Evolutionary conservation across 2,113 vertebrate genomes (phyloP).

Genomic region (Tychaedon coryphoeus): DNA sequence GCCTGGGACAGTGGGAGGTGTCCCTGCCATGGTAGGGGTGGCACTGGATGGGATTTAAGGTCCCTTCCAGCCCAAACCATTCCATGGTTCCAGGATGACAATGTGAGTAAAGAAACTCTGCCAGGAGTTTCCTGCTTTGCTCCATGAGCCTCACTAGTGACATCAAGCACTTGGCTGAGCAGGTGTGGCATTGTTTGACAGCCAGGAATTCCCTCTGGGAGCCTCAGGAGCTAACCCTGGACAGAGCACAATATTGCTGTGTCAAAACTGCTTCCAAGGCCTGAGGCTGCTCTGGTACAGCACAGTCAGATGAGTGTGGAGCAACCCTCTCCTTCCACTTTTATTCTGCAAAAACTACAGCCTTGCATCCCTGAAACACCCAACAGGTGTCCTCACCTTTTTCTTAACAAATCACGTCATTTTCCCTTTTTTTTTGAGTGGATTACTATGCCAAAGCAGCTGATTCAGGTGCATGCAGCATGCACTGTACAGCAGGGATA

Average conservation of each 20-base stretch:
- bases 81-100: background rate
- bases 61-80: background rate
- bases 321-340: background rate
- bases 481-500: background rate
- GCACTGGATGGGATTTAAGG: accelerated
- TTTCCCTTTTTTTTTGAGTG: background rate
- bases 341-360: background rate
- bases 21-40: background rate
- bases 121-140: background rate
- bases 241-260: accelerated
- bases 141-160: background rate
- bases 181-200: background rate
- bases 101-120: background rate
- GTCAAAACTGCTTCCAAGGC: background rate
- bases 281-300: background rate
- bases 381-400: background rate
- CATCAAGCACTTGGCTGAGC: background rate
- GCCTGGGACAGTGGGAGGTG: background rate
- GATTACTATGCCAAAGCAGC: background rate
- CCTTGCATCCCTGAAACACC: background rate
- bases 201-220: background rate
- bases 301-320: background rate
- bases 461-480: background rate
- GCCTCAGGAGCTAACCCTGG: background rate
- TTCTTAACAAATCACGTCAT: background rate